Evolutionary conservation across 2,797 vertebrate species (phyloP), one percentile per base, ranked within the genome.

Genomic region (Lithobates pipiens): DNA sequence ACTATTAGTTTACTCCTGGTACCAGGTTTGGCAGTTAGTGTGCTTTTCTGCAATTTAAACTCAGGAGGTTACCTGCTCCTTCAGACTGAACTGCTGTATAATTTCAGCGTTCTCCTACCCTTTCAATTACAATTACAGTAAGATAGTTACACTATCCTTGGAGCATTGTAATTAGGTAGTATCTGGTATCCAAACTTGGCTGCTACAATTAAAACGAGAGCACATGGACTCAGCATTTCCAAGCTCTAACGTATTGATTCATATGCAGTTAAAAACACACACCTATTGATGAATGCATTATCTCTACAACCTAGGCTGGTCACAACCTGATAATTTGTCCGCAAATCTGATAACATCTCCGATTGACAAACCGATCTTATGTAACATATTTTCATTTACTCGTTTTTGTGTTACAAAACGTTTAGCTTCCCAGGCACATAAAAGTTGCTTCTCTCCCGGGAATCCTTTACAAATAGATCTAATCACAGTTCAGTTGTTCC

Each of bases 171-270:
- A 81, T 81, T 42, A 63, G n/a, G 54, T 42, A 42, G 69, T 81
- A 81, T 73, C 79, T 72, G 79, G 32, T 81, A 32, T 81, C 79
- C 39, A 57, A 25, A 81, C 21, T 50, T 25, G 29, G 34, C 61
- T 78, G 61, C 4, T 61, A 42, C 57, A 63, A 46, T 42, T 16
- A 67, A 23, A 65, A 25, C n/a, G 10, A 23, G 10, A 65, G 61
- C n/a, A 25, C 9, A 63, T 6, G 23, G 61, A 25, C 21, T 65
- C 61, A 65, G 61, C n/a, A 25, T 65, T 65, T 65, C 23, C 7
- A 65, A 9, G n/a, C n/a, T 18, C 16, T 16, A 54, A 4, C 16
- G 5, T 18, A 18, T 54, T 54, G 3, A 54, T 54, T 54, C 3
- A 54, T 54, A 54, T 18, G 50, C 50, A 54, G 11, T 18, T 16